Percentiles rank a stretch among this genome's conserved stretches.
These are phyloP conservation scores for Nerophis ophidion DNA, from an alignment of 2,113 vertebrate species.

Conservation along the genomic window DNA sequence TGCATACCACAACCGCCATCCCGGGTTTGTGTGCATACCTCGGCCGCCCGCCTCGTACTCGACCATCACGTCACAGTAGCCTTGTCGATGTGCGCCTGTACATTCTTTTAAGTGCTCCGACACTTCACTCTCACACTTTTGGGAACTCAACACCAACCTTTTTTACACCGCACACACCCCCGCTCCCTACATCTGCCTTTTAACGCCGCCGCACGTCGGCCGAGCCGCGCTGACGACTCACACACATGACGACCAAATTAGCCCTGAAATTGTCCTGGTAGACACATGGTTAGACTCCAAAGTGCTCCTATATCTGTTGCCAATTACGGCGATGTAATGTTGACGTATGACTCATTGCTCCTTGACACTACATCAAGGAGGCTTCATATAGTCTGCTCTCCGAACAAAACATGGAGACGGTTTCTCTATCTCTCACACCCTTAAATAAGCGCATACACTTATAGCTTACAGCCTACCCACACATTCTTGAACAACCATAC, in stretches of 20 bases:
- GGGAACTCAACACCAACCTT: conserved; percentile 18
- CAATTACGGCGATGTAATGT: conserved; percentile 25
- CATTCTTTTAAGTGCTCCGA: conserved; percentile 8
- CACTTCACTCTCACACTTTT: neutral
- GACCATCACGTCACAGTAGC: too few relatives aligned
- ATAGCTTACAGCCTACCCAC: conserved; percentile 19
- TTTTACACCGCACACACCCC: too few relatives aligned
- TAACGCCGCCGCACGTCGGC: neutral
- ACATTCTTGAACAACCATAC: conserved; percentile 43
- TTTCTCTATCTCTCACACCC: conserved; percentile 13
- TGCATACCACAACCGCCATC: conserved; percentile 4
- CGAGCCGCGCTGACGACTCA: neutral
- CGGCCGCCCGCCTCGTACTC: neutral
- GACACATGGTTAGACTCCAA: conserved; percentile 6
- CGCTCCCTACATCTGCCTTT: neutral
- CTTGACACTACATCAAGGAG: conserved; percentile 20
- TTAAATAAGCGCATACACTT: conserved; percentile 23
- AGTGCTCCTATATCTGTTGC: conserved; percentile 15
- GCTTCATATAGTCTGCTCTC: conserved; percentile 21
- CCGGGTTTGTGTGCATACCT: conserved; percentile 11
- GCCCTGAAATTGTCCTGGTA: neutral
- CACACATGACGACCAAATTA: neutral
- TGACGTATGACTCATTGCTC: conserved; percentile 22
- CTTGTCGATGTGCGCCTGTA: too few relatives aligned
- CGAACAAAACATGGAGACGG: conserved; percentile 18